Conservation (phyloP, 2,113 vertebrate genomes). For the Tachysurus vachellii region DNA sequence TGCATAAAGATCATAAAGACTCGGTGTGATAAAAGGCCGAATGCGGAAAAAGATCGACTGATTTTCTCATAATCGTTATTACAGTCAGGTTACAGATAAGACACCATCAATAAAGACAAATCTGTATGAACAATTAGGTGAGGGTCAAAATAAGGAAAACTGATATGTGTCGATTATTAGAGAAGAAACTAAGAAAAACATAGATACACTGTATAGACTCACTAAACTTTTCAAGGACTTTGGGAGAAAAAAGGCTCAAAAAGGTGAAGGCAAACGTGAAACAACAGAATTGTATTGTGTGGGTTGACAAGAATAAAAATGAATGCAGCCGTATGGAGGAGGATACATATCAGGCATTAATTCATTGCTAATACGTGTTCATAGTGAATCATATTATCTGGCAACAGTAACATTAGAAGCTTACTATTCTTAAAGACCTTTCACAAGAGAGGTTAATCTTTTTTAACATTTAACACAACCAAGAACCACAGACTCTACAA, state of each 20-base stretch:
- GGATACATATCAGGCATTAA: not conserved
- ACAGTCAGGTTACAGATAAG: not conserved
- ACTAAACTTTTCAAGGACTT: conserved; percentile 9
- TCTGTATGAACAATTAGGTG: not conserved
- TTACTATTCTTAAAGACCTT: not conserved
- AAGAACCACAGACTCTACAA: not conserved
- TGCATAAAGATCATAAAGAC: conserved; percentile 24
- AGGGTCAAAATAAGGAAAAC: conserved; percentile 7
- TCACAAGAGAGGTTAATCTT: not conserved
- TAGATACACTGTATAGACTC: not conserved
- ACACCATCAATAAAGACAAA: not conserved
- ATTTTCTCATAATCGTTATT: not conserved
- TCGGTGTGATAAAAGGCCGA: not conserved
- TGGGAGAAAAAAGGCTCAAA: not conserved
- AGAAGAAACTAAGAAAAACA: not conserved
- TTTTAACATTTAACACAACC: not conserved
- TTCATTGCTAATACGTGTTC: not conserved
- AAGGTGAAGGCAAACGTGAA: not conserved
- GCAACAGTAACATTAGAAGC: not conserved
- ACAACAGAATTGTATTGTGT: not conserved
- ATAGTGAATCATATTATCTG: not conserved
- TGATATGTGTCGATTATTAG: not conserved
- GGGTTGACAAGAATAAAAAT: conserved; percentile 15
- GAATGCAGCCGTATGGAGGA: not conserved
- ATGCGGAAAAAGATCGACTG: not conserved